phyloP scores from a whole-genome alignment of 2,113 vertebrate species.

The Barnardius zonarius region DNA sequence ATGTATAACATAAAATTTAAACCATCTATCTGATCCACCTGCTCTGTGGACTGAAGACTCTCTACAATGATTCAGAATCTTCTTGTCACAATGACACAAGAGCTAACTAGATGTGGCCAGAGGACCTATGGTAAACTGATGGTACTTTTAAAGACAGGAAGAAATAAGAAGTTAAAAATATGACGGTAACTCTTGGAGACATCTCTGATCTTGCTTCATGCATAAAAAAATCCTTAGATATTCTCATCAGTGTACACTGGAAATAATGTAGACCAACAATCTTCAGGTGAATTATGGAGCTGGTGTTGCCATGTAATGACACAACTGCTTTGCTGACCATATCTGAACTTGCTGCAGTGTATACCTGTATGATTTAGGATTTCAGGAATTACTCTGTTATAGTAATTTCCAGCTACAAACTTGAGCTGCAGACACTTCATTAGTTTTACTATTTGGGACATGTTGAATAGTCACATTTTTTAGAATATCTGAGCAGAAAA shows the following conservation, averaged over 20 bases:
- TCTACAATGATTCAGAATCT: neutral
- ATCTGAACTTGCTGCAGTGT: neutral
- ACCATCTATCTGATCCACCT: neutral
- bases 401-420: neutral
- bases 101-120: neutral
- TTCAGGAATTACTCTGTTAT: neutral
- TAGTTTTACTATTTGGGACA: neutral
- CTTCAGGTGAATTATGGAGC: neutral
- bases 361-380: neutral
- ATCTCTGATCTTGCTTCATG: neutral
- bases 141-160: neutral
- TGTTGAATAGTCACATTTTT: neutral
- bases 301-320: neutral
- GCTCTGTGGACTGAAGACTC: neutral
- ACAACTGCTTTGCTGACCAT: neutral
- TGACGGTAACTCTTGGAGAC: neutral
- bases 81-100: neutral
- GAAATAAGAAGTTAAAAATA: neutral
- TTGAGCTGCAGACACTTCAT: neutral
- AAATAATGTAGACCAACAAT: neutral
- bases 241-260: neutral
- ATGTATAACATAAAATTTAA: neutral
- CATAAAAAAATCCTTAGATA: neutral
- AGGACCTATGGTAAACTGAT: neutral
- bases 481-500: neutral